phyloP scores from a whole-genome alignment of 2,113 vertebrate species.

The Microcebus murinus region DNA sequence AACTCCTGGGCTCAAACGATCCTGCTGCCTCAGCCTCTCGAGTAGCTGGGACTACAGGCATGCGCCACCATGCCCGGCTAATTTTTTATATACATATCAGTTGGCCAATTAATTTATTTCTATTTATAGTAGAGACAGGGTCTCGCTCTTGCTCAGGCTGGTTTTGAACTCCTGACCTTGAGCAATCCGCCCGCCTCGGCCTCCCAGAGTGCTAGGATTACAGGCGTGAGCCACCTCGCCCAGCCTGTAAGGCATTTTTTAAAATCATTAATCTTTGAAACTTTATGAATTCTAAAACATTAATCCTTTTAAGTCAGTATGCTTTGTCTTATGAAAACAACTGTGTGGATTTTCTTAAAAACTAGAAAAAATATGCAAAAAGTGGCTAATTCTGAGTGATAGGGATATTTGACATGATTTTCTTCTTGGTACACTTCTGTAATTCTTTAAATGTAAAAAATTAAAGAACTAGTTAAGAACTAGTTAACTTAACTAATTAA shows the following conservation, averaged over 20 bases:
- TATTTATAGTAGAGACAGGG: no score
- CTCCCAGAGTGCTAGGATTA: no score
- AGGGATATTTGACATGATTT: not conserved
- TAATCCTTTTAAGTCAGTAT: not conserved
- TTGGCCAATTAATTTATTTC: no score
- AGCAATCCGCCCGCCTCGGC: no score
- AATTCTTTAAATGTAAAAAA: not conserved
- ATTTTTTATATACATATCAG: no score
- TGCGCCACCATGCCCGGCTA: no score
- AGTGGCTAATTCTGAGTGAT: not conserved
- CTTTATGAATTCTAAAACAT: not conserved
- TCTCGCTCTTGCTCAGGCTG: no score
- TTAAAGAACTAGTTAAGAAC: not conserved
- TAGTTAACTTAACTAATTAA: not conserved
- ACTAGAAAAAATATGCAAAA: not conserved
- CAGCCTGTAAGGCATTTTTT: not conserved
- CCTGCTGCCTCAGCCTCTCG: no score
- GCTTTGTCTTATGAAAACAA: not conserved
- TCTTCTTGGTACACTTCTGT: not conserved
- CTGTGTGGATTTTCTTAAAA: not conserved
- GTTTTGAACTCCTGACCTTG: no score
- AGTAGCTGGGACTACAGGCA: no score
- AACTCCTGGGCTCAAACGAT: no score
- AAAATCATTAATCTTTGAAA: not conserved
- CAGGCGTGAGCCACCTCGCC: no score